Evolutionary conservation across 2,888 invertebrate species (phyloP).

Genomic region (Chorisops tibialis): DNA sequence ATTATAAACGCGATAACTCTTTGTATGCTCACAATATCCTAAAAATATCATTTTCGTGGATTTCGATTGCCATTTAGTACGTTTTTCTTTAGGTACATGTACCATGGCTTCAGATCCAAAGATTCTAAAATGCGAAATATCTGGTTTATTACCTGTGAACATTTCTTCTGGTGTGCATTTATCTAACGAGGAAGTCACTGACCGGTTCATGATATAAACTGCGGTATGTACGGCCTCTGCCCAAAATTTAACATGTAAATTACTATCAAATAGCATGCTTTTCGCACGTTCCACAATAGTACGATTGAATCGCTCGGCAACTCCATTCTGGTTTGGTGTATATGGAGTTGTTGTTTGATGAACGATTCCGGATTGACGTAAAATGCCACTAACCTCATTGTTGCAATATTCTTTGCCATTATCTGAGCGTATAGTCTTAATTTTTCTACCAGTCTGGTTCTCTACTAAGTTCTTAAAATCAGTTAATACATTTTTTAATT

Average conservation of each 20-base stretch:
- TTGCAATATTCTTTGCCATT: neutral
- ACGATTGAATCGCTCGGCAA: neutral
- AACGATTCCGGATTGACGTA: too few relatives aligned
- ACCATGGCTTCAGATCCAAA: too few relatives aligned
- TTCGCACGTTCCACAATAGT: constrained; percentile 26
- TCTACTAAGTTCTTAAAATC: constrained; percentile 35
- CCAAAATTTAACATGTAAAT: constrained; percentile 38
- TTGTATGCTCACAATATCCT: neutral
- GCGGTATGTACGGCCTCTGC: constrained; percentile 40
- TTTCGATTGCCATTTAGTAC: too few relatives aligned
- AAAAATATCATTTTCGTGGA: too few relatives aligned
- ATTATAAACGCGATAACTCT: neutral
- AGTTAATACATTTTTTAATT: too few relatives aligned
- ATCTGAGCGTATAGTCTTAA: neutral
- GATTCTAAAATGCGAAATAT: too few relatives aligned
- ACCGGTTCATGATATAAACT: constrained; percentile 27
- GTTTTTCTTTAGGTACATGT: too few relatives aligned
- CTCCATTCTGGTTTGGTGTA: neutral
- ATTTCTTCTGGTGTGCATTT: too few relatives aligned
- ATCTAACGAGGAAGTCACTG: neutral
- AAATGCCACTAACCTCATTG: too few relatives aligned
- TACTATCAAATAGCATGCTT: constrained; percentile 37
- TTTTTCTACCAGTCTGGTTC: constrained; percentile 34
- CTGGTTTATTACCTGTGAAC: too few relatives aligned
- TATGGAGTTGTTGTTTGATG: neutral